Base-by-base conservation (phyloP, 2,797 vertebrate genomes). In the Labroides dimidiatus region DNA sequence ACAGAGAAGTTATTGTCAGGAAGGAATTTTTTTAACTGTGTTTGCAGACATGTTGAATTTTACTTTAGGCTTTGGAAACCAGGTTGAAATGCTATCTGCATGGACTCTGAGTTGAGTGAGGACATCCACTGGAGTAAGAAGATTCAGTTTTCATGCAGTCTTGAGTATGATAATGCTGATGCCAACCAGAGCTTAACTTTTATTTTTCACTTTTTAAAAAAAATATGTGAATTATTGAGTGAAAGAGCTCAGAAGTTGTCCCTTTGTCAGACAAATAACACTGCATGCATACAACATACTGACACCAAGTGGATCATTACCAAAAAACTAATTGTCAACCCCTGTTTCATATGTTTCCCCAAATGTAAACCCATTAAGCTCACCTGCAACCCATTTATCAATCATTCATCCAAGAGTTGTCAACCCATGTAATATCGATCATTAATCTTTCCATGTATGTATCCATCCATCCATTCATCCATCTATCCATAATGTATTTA, bases 21-120 rank as follows among this genome's bases (percentile, higher is more conserved):
- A 64, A 84, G 79, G 82, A 84, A 81, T 87, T 78, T 84, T 82
- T 42, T 82, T 42, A 75, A 64, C 61, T 55, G 53, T 68, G 57
- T 87, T 90, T 84, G 76, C 60, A 33, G 75, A 82, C 84, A 84
- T 75, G 69, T 42, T 82, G 81, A 78, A 84, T 82, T 85, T 67
- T 59, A 74, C 78, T 87, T 81, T 60, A 42, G 66, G 30, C 27
- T 64, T 67, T 70, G 45, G 69, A 75, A 76, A 59, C n/a, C 80
- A 79, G 66, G 64, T 24, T 86, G 81, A 76, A 81, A 87, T 74
- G 49, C 59, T 56, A 65, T 77, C 76, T 58, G 62, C 24, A 66
- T 12, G 27, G 33, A 19, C 2, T 33, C 6, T 66, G 33, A 69
- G 55, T 21, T 41, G 56, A 68, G 39, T 43, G 52, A 73, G 37